A percentile compares a stretch with the other conserved stretches of the same genome.
These are phyloP conservation scores for Drosophila histrio DNA, from an alignment of 2,888 invertebrate genomes.

Conservation along the genomic window DNA sequence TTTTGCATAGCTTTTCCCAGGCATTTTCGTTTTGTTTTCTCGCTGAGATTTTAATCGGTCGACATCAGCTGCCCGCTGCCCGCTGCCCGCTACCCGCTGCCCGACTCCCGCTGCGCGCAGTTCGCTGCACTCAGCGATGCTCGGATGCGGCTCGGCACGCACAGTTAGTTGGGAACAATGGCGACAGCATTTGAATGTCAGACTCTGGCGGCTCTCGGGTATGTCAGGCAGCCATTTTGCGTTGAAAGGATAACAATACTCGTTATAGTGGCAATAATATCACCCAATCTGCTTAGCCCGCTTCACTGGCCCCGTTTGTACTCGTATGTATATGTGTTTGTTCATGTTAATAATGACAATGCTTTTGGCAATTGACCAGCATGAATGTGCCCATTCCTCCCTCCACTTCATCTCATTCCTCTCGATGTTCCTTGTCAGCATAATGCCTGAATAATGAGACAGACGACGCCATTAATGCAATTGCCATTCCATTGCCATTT, in stretches of 20 bases:
- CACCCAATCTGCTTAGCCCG: conserved; percentile 68
- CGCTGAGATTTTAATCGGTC: conserved; percentile 70
- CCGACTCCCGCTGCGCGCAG: conserved; percentile 52
- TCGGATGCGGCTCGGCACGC: conserved; percentile 61
- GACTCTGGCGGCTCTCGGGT: conserved; percentile 31
- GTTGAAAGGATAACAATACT: conserved; percentile 75
- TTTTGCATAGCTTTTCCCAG: conserved; percentile 55
- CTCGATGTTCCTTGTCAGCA: conserved; percentile 21
- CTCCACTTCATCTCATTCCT: conserved; percentile 2
- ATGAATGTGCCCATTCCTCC: conserved; percentile 64
- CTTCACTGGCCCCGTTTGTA: conserved; percentile 52
- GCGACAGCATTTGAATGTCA: conserved; percentile 68
- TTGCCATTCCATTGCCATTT: conserved; percentile 46
- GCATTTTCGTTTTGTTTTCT: conserved; percentile 24
- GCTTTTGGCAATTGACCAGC: conserved; percentile 77
- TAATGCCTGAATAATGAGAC: conserved; percentile 65
- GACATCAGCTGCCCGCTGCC: conserved; percentile 67
- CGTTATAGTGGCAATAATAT: conserved; percentile 59
- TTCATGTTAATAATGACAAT: conserved; percentile 64
- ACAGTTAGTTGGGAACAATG: conserved; percentile 74
- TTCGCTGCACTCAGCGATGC: conserved; percentile 7
- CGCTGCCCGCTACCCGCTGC: conserved; percentile 8
- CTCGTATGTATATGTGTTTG: conserved; percentile 8
- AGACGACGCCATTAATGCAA: conserved; percentile 70
- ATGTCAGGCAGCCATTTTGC: conserved; percentile 73